Evolutionary conservation across 2,888 invertebrate species (phyloP).

Genomic region (Actias luna): DNA sequence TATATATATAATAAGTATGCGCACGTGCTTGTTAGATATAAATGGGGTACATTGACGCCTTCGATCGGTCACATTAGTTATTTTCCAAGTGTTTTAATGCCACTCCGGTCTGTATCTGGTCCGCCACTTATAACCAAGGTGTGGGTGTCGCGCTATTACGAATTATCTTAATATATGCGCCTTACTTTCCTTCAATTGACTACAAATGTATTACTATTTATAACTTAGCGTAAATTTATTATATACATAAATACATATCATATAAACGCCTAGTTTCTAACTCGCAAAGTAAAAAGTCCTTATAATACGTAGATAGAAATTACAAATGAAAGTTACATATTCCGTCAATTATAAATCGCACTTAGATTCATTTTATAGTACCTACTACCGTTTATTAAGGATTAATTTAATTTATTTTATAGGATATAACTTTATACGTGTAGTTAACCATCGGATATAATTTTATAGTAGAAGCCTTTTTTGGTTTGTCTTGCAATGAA

Average conservation of each 20-base stretch:
- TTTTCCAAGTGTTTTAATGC: constrained; percentile 48
- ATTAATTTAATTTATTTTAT: too few species aligned
- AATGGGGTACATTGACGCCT: constrained; percentile 59
- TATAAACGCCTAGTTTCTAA: too few species aligned
- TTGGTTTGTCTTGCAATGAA: too few species aligned
- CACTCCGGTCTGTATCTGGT: constrained; percentile 33
- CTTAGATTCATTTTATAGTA: too few species aligned
- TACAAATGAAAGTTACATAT: too few species aligned
- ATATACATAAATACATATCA: not conserved
- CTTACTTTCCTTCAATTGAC: constrained; percentile 15
- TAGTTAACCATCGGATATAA: too few species aligned
- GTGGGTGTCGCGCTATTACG: constrained; percentile 45
- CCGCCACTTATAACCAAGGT: constrained; percentile 35
- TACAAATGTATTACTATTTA: constrained; percentile 6
- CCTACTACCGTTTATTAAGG: too few species aligned
- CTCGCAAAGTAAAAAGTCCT: too few species aligned
- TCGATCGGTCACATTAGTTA: constrained; percentile 59
- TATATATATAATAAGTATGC: constrained; percentile 22
- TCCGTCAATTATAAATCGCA: too few species aligned
- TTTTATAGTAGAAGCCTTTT: too few species aligned
- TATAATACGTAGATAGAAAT: too few species aligned
- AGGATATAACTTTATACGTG: too few species aligned
- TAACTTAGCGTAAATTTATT: constrained; percentile 1
- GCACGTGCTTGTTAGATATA: constrained; percentile 66
- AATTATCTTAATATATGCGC: constrained; percentile 30